Conservation (phyloP, 2,113 vertebrate species). For the Aegypius monachus region DNA sequence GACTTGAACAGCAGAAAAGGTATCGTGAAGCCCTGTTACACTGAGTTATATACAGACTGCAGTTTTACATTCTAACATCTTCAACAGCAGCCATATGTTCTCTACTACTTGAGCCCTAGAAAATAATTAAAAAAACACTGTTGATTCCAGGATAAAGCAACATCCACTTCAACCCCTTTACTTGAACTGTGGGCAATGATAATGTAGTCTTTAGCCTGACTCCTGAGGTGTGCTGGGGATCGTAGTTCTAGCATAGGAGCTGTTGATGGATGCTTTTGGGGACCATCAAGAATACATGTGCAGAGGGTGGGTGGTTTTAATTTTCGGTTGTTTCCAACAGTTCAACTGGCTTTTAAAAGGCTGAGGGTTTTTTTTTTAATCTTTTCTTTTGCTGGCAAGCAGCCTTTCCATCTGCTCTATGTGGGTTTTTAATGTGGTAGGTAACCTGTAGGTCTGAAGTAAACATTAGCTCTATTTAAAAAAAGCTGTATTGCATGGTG, state of each 20-base stretch:
- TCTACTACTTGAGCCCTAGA: neutral
- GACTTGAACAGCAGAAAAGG: neutral
- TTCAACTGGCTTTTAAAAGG: constrained; percentile 32
- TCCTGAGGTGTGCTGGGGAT: neutral
- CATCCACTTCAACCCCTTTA: neutral
- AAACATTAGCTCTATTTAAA: neutral
- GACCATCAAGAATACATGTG: neutral
- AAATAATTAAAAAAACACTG: neutral
- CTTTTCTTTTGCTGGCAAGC: constrained; percentile 9
- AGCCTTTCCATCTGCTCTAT: constrained; percentile 29
- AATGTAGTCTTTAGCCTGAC: neutral
- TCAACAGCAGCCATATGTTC: neutral
- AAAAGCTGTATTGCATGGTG: neutral
- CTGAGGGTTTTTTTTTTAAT: neutral
- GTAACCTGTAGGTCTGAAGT: constrained; percentile 36
- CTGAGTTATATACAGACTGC: neutral
- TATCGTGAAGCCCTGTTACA: neutral
- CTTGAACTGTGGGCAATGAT: neutral
- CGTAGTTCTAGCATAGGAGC: neutral
- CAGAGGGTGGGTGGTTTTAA: neutral
- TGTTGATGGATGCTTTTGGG: neutral
- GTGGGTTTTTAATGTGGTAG: constrained; percentile 30
- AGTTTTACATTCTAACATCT: neutral
- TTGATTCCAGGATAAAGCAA: neutral
- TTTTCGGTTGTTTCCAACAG: neutral